Base-by-base conservation (phyloP, 2,113 vertebrate genomes). In the Hipposideros armiger region DNA sequence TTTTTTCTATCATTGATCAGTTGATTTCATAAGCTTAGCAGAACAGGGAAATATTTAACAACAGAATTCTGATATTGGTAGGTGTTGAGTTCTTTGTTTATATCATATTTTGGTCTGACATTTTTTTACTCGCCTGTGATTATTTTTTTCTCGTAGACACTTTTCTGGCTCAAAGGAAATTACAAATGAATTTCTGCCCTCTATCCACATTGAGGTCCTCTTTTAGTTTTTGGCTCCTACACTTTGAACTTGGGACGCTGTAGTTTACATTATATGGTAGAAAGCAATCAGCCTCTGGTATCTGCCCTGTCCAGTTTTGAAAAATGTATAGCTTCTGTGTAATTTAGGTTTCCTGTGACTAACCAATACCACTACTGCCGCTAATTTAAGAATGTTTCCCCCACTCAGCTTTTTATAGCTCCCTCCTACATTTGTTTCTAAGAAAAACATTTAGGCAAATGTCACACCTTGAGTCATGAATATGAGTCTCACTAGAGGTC, bases 391-490 rank as follows among this genome's bases (percentile, higher is more conserved):
- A 90, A 40, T 28, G 7, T 70, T 96, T 94, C 20, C 81, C 94
- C 91, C 86, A 97, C 91, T 83, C 84, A 60, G 87, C 81, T 90
- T 97, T 97, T 97, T 97, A 90, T 82, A 91, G 80, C 80, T 97
- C 77, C 90, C 76, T 95, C 94, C 97, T 95, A 54, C 96, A 90
- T 66, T n/a, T 97, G 78, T 97, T 89, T 89, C 91, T 97, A 96
- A 97, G 95, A 95, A 94, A 85, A 91, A 67, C 26, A 50, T 50
- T 90, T 94, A 96, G 95, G 16, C 50, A 97, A 97, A 93, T 86
- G 95, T 26, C 83, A 93, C 58, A 24, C 87, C 96, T 87, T 70
- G 87, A 98, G 50, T 96, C 1, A 97, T 84, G 77, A 95, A 22
- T 97, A 3, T 82, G 19, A 32, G 47, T 66, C 62, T 97, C 36